Evolutionary conservation across 2,797 vertebrate species (phyloP), one percentile per base, ranked within the genome.

Genomic region (Rhinogobio ventralis): DNA sequence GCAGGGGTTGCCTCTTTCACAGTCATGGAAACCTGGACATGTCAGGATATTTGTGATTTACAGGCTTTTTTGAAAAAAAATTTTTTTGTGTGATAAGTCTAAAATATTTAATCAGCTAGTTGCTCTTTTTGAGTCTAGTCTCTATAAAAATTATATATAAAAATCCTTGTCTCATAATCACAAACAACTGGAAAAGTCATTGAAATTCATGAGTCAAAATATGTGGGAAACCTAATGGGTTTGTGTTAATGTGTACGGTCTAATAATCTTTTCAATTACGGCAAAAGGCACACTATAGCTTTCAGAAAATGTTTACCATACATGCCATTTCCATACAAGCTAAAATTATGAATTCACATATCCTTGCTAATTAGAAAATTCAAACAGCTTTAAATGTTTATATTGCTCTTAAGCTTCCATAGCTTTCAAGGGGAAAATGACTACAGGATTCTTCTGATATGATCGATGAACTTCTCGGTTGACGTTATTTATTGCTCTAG

Each of bases 401-500:
- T 46, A 42, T 42, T 62, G 25, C 28, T 73, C 19, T 77, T 68
- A 51, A 20, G 23, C n/a, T 36, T 45, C 17, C 42, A 82, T 33
- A 75, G 39, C 51, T 15, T 67, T 20, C 9, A 74, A 30, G 0
- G 14, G 20, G 19, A 1, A 13, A 53, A 73, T 30, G 20, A 51
- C 15, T 46, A 11, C 30, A 78, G 81, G 79, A 53, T 42, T 55
- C 60, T 86, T 82, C 53, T 25, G 13, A 55, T 79, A 25, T 55
- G 39, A 62, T 69, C 75, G 55, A 67, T 42, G n/a, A 36, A 14
- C 42, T 51, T 66, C n/a, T 3, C 28, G 11, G 60, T 68, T 51
- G 76, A 86, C n/a, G n/a, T 51, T 45, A 28, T 77, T n/a, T 75
- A 30, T 57, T 67, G 73, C n/a, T 23, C n/a, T 53, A 30, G 62